Conservation (phyloP, 2,888 invertebrate species). For the Pelosia muscerda region DNA sequence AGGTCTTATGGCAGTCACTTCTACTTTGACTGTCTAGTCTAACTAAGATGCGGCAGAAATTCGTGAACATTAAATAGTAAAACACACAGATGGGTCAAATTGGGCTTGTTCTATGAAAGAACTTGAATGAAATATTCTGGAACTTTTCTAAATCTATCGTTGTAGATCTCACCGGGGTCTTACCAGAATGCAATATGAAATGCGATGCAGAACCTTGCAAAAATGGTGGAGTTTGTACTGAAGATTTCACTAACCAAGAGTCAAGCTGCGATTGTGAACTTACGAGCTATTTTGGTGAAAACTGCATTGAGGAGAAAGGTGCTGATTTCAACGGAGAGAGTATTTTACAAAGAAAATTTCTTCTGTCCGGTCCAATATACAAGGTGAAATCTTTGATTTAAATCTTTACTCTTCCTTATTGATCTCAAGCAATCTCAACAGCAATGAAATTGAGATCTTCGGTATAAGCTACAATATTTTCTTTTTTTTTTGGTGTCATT, state of each 20-base stretch:
- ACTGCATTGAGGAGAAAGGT: constrained; percentile 95
- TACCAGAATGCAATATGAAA: constrained; percentile 95
- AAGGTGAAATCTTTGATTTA: constrained; percentile 58
- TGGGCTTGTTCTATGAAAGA: no score
- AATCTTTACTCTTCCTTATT: background rate
- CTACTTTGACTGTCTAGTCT: no score
- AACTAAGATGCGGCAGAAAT: no score
- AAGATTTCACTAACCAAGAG: constrained; percentile 94
- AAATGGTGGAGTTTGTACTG: constrained; percentile 94
- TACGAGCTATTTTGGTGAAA: constrained; percentile 96
- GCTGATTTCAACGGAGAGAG: constrained; percentile 96
- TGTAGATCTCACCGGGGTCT: constrained; percentile 89
- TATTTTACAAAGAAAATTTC: constrained; percentile 92
- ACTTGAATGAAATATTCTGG: no score
- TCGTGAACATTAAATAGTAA: no score
- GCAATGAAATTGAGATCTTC: background rate
- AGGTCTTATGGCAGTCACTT: no score
- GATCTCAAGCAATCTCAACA: no score
- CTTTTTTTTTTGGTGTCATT: no score
- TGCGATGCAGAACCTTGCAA: constrained; percentile 96
- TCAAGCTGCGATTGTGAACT: constrained; percentile 95
- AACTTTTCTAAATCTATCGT: background rate
- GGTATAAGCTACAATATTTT: no score
- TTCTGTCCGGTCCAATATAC: constrained; percentile 89
- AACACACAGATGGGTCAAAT: no score